Evolutionary conservation across 2,888 invertebrate species (phyloP).

Genomic region (Lithodes maja): DNA sequence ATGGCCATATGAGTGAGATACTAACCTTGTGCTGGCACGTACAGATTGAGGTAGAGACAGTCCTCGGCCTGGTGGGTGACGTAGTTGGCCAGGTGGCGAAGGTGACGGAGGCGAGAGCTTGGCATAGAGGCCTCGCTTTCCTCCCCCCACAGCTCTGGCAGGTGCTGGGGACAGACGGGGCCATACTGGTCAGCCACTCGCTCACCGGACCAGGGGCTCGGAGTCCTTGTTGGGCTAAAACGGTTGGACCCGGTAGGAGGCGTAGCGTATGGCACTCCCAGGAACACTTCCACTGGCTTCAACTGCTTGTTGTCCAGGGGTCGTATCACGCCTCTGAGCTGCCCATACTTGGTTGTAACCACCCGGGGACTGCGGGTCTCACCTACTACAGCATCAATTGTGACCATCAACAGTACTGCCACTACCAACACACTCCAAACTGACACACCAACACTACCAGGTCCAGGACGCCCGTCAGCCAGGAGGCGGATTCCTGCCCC

Average conservation of each 20-base stretch:
- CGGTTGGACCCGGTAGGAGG: constrained; percentile 83
- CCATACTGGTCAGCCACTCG: constrained; percentile 72
- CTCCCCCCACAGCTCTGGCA: constrained; percentile 72
- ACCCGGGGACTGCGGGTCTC: constrained; percentile 86
- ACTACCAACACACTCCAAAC: constrained; percentile 2
- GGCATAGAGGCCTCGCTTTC: constrained; percentile 74
- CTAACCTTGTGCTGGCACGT: constrained; percentile 70
- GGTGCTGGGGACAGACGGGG: constrained; percentile 75
- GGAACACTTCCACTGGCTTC: constrained; percentile 91
- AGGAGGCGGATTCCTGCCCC: not conserved
- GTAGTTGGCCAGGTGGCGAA: constrained; percentile 74
- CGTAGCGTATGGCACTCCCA: constrained; percentile 95
- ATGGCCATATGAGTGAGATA: not conserved
- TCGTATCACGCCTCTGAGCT: constrained; percentile 83
- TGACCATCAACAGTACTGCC: not conserved
- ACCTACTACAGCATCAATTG: constrained; percentile 81
- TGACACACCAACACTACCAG: not conserved
- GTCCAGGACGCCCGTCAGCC: constrained; percentile 1
- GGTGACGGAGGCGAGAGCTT: constrained; percentile 74
- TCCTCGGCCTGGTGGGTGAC: constrained; percentile 74
- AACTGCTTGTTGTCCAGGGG: constrained; percentile 75
- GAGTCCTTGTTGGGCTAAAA: constrained; percentile 76
- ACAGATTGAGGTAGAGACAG: constrained; percentile 71
- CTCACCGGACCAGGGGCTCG: constrained; percentile 74
- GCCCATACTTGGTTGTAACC: constrained; percentile 92